Conservation (phyloP, 2,888 invertebrate genomes). For the Xylocampa areola region DNA sequence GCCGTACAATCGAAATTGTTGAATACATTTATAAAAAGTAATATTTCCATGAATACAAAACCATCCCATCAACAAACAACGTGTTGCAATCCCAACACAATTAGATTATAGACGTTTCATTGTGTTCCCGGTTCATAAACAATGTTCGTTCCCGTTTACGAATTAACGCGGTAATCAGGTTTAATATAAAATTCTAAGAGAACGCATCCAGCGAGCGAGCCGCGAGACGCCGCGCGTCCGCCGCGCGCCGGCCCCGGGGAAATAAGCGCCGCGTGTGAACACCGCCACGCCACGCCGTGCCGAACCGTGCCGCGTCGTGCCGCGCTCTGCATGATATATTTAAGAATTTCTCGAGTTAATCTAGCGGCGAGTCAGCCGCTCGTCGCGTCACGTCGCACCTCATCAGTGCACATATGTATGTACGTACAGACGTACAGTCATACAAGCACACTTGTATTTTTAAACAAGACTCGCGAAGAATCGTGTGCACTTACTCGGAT, state of each 20-base stretch:
- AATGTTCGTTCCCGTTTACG: conserved; percentile 9
- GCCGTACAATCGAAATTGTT: too few species aligned
- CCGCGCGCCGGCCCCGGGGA: conserved; percentile 8
- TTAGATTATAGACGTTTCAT: neutral
- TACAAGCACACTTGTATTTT: neutral
- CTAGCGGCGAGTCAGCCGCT: neutral
- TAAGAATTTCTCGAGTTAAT: conserved; percentile 1
- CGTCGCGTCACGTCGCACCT: neutral
- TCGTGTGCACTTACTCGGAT: neutral
- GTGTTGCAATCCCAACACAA: neutral
- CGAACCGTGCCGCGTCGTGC: conserved; percentile 2
- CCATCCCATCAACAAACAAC: neutral
- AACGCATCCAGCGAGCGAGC: neutral
- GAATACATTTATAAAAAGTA: too few species aligned
- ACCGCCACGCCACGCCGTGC: neutral
- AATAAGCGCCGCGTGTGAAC: conserved; percentile 12
- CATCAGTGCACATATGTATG: neutral
- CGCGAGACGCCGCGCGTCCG: neutral
- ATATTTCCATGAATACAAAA: neutral
- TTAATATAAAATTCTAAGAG: conserved; percentile 20
- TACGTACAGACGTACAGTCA: neutral
- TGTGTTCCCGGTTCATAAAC: conserved; percentile 4
- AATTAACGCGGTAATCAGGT: conserved; percentile 23
- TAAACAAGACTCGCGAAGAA: neutral
- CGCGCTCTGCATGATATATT: conserved; percentile 1